Percentiles rank a stretch among this genome's conserved stretches.
Conservation (phyloP, 2,888 invertebrate species). For the Ichneumon xanthorius region DNA sequence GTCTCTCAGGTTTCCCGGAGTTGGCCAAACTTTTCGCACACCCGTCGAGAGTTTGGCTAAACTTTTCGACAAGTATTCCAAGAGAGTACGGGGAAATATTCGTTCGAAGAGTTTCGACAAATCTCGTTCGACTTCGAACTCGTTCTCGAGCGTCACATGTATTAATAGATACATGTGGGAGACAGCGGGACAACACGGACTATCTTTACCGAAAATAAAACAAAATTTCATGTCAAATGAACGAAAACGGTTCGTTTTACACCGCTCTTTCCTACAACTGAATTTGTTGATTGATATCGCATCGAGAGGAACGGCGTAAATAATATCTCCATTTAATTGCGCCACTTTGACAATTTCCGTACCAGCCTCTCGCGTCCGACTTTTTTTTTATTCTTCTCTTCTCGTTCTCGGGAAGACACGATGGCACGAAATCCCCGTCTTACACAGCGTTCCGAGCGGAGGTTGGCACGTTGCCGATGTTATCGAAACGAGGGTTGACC, state of each 20-base stretch:
- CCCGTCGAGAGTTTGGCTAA: slow-evolving; percentile 10
- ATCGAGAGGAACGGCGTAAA: not conserved
- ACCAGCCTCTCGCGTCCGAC: too few species aligned
- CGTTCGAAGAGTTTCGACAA: slow-evolving; percentile 16
- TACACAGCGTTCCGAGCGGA: slow-evolving; percentile 13
- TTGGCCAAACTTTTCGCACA: slow-evolving; percentile 19
- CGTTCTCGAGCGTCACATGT: slow-evolving; percentile 3
- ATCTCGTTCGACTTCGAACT: slow-evolving; percentile 7
- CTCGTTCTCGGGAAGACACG: too few species aligned
- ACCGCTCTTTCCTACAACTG: not conserved
- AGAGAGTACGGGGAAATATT: not conserved
- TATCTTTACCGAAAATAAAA: not conserved
- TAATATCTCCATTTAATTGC: not conserved
- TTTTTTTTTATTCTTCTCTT: too few species aligned
- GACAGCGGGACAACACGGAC: not conserved
- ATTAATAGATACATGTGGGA: not conserved
- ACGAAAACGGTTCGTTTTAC: too few species aligned
- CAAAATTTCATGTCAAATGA: not conserved
- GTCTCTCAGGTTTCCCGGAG: not conserved
- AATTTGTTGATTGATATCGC: not conserved
- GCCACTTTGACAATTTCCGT: too few species aligned
- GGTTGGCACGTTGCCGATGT: slow-evolving; percentile 38
- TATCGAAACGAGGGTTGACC: slow-evolving; percentile 23
- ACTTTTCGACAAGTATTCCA: slow-evolving; percentile 37
- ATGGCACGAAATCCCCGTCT: not conserved